Evolutionary conservation across 2,113 vertebrate genomes (phyloP), one percentile per base, ranked within the genome.

Genomic region (Pterocles burchelli): DNA sequence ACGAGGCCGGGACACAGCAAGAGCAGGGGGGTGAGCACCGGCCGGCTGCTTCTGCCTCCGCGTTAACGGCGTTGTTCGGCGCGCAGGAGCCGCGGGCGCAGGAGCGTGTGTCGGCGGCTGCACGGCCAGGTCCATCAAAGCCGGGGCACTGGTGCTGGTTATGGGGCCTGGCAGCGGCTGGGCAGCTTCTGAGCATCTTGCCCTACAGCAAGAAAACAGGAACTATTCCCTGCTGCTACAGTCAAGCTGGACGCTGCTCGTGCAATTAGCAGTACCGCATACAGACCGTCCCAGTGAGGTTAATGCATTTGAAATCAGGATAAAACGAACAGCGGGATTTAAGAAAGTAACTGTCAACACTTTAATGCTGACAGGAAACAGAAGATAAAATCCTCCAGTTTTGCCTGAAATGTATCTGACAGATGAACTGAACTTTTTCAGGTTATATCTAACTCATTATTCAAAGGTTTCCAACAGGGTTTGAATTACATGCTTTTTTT

Each of bases 1-100:
- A 7, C 0, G 57, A 31, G 33, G 33, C 25, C 21, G 3, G 9
- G 33, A 75, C 34, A 7, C 28, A 13, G 48, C 34, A 11, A 51
- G 26, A 26, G 28, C 43, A 4, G n/a, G 34, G 28, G 8, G 10
- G 49, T 1, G 38, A 9, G 38, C 10, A 1, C 16, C 7, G 8
- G 9, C 18, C 3, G 4, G 54, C 46, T 11, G 4, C 12, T 20
- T 18, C 33, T 28, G 46, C 8, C 5, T 26, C 9, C 16, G 0
- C 48, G 1, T 6, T 8, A 51, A 2, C 4, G 2, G 36, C 16
- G 13, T 3, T 2, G 15, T 4, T 13, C 7, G 0, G 38, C 0
- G 21, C 17, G 14, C 38, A 7, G 58, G 20, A 26, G 8, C 4
- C 12, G 3, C 1, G 1, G 17, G 24, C 2, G 45, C 6, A 29